Base-by-base conservation (phyloP, 2,113 vertebrate genomes). In the Rutilus rutilus region DNA sequence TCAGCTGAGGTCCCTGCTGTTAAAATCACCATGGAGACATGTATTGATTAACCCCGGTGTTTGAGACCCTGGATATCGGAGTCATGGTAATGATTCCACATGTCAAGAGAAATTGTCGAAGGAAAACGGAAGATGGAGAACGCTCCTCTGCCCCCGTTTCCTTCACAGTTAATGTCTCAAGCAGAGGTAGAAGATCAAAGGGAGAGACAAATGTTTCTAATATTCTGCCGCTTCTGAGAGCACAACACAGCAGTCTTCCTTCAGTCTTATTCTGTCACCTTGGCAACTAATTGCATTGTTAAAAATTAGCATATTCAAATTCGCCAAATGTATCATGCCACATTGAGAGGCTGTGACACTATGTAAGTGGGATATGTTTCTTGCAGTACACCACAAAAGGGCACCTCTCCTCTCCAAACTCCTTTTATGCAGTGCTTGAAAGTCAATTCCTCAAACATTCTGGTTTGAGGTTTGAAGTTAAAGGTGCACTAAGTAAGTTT, bases 241-340 rank as follows among this genome's bases (percentile, higher is more conserved):
- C 33, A 83, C 39, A 83, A 83, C 81, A 59, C 81, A 57, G 30
- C 67, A 57, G 67, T 83, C 81, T 59, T 83, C 23, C 30, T 73
- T 83, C 81, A 57, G 65, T 59, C 30, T 59, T 57, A 42, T 83
- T 83, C 81, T 83, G 81, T 83, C 67, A 83, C 81, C 65, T 59
- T 73, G 81, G 81, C 67, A 83, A 59, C 81, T 83, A 83, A 83
- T 83, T 83, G 81, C 65, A 83, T 83, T 83, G 81, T 83, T 83
- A 73, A 71, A 73, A 73, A 73, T 83, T 73, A 6, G 50, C 81
- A 83, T 83, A 83, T 83, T 83, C 81, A 73, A 83, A 83, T 83
- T 59, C 23, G 1, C 47, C 23, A 39, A 83, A 83, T 73, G 81
- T n/a, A 73, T 83, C 81, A 57, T 73, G 67, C 6, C 81, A 59